Base-by-base conservation (phyloP, 2,888 invertebrate genomes). In the Pherbina coryleti region DNA sequence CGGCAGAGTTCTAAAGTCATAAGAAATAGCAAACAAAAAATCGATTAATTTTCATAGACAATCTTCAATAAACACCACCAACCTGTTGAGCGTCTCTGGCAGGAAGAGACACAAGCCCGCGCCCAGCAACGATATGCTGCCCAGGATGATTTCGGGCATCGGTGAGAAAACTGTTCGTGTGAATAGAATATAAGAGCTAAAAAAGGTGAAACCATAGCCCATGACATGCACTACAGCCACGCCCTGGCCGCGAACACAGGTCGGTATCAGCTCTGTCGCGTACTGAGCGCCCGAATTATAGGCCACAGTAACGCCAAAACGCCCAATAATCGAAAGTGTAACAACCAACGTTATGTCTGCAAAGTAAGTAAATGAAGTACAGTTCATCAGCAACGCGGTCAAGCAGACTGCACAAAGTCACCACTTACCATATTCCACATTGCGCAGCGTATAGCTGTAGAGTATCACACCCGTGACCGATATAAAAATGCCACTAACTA, bases 251-350 rank as follows among this genome's bases (percentile, higher is more conserved):
- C 93, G 88, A 3, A 93, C 91, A 79, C 91, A 92, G 1, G 93
- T 93, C 19, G 93, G 93, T 76, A 93, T 92, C 34, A 93, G 84
- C 84, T 93, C 93, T 1, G 93, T 92, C 28, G 92, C 92, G 83
- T 93, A 93, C 83, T 93, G 93, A 4, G 92, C 91, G 3, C 92
- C 92, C 3, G 93, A 92, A 84, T 93, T 93, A 84, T 92, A 93
- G 17, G 93, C 92, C 7, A 92, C 91, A 28, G 92, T 92, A 4
- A 93, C 92, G n/a, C 91, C 91, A 76, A 93, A 90, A 62, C 93
- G 89, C 1, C 92, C 91, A 75, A 92, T 86, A 17, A 92, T 88
- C 0, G 91, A 91, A 34, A 93, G 84, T 22, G 85, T 81, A 5
- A 91, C 88, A 19, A 91, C 86, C 31, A 91, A 57, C 0, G 79